Base-by-base conservation (phyloP, 2,888 invertebrate genomes). In the Machimus atricapillus region DNA sequence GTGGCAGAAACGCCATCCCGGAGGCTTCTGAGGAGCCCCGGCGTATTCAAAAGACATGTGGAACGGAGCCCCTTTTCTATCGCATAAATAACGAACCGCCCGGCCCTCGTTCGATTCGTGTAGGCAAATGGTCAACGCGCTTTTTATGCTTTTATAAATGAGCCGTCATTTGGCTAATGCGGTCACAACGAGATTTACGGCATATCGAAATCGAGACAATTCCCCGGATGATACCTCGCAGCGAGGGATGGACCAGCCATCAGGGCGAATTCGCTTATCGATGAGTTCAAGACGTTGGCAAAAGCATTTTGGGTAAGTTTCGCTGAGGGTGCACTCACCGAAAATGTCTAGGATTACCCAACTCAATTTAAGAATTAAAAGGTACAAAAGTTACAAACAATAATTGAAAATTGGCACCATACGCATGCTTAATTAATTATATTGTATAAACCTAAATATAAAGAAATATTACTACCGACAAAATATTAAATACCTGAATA, bases 131-230 rank as follows among this genome's bases (percentile, higher is more conserved):
- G 76, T 19, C 56, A 58, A 66, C 82, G 58, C 46, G 74, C 27
- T 12, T 58, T 31, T 46, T 52, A 43, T 43, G 43, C 40, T 85
- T 74, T 19, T 85, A 85, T 77, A 85, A 85, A 85, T 77, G 85
- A 37, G 27, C 85, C 76, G 74, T 85, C 85, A 77, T 85, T 85
- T 85, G 52, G 74, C 76, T 85, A 85, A 85, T 85, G 76, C 76
- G 85, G 85, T 77, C 76, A 85, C 9, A 85, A 85, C 43, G 76
- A 77, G 85, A 85, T 85, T 85, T 77, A 76, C 76, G 85, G 82
- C 46, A 81, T 52, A 81, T 46, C 40, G 40, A 40, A 40, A 40
- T 40, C 23, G 81, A 81, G 81, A 52, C n/a, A 31, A 56, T 31
- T 81, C 23, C 52, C 46, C 27, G 27, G 81, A 52, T 78, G 66